These are phyloP conservation scores for Ptychoptera contaminata DNA, from an alignment of 2,888 invertebrate species.

Conservation along the genomic window DNA sequence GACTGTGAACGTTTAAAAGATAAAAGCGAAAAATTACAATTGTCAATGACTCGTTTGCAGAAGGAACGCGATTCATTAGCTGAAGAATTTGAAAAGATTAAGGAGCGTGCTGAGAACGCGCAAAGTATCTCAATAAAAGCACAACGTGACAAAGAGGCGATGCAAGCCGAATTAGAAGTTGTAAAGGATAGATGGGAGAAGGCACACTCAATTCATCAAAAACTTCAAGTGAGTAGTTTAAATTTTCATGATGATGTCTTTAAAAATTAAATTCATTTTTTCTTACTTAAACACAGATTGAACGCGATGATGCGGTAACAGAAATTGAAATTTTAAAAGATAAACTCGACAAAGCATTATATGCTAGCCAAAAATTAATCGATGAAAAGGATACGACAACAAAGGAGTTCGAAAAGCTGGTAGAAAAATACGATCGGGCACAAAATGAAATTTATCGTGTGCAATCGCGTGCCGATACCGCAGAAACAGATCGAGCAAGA, in stretches of 20 bases:
- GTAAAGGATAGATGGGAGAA: conserved; percentile 82
- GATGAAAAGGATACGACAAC: conserved; percentile 79
- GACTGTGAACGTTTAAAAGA: conserved; percentile 77
- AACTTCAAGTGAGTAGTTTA: conserved; percentile 45
- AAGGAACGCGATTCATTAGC: conserved; percentile 76
- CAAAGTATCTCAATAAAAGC: conserved; percentile 67
- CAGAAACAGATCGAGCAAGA: conserved; percentile 76
- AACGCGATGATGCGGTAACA: conserved; percentile 69
- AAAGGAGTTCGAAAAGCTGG: conserved; percentile 82
- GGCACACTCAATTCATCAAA: conserved; percentile 66
- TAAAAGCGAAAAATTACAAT: conserved; percentile 81
- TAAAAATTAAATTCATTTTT: background rate
- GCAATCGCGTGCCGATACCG: conserved; percentile 74
- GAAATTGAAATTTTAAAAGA: conserved; percentile 79
- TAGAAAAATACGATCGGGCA: conserved; percentile 84
- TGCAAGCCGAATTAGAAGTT: conserved; percentile 72
- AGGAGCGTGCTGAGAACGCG: conserved; percentile 68
- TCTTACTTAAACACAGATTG: conserved; percentile 42
- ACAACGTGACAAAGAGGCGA: conserved; percentile 70
- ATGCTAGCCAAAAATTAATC: conserved; percentile 64
- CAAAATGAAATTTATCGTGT: conserved; percentile 80
- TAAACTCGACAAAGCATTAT: conserved; percentile 74
- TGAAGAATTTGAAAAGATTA: conserved; percentile 64
- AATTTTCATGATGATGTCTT: background rate
- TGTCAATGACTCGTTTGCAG: conserved; percentile 54